A percentile compares a stretch with the other conserved stretches of the same genome.
Evolutionary conservation across 2,113 vertebrate species (phyloP).

Genomic region (Phalacrocorax carbo): DNA sequence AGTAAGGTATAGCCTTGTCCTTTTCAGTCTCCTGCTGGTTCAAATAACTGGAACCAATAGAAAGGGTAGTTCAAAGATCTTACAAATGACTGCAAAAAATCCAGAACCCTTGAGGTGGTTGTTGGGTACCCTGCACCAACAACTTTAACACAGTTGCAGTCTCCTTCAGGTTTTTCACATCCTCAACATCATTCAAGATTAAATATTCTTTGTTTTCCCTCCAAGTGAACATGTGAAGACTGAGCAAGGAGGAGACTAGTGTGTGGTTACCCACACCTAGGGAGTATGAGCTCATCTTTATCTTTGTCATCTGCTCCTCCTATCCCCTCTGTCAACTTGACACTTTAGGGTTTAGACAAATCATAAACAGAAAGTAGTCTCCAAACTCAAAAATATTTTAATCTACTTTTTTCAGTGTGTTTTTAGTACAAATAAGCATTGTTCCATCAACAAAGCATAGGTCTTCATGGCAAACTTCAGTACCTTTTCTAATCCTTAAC

Average conservation of each 20-base stretch:
- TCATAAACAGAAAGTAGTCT: neutral
- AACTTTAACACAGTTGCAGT: neutral
- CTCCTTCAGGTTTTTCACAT: neutral
- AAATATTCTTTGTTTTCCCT: neutral
- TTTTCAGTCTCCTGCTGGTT: conserved; percentile 22
- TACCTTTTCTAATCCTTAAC: neutral
- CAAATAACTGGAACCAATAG: conserved; percentile 17
- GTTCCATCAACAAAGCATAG: neutral
- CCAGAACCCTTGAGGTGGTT: neutral
- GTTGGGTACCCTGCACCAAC: neutral
- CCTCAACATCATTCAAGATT: neutral
- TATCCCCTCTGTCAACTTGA: neutral
- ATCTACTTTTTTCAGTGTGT: neutral
- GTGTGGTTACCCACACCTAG: neutral
- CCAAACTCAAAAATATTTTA: neutral
- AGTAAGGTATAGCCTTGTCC: conserved; percentile 9
- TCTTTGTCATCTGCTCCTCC: neutral
- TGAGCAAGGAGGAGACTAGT: neutral
- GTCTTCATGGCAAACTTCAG: accelerated
- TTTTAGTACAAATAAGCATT: neutral
- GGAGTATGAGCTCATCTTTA: neutral
- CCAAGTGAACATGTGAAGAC: neutral
- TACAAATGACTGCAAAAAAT: neutral
- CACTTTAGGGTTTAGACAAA: neutral
- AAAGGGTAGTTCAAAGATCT: neutral